A percentile compares a stretch with the other conserved stretches of the same genome.
phyloP scores from a whole-genome alignment of 2,113 vertebrate species.

The Lonchura striata region DNA sequence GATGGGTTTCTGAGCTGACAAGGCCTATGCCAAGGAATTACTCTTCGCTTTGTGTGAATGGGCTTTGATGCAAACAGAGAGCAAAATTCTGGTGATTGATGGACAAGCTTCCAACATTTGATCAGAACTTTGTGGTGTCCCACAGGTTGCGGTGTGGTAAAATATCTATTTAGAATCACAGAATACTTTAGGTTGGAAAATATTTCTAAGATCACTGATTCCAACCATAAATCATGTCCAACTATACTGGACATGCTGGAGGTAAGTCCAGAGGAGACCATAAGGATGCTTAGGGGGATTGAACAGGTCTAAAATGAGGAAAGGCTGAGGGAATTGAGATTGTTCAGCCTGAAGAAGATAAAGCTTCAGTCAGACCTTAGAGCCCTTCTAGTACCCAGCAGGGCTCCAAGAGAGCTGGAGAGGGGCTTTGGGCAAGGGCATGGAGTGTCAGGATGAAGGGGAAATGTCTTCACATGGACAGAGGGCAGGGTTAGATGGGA shows the following conservation, averaged over 20 bases:
- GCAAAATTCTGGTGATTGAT: neutral
- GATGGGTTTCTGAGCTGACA: neutral
- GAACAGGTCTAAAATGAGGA: neutral
- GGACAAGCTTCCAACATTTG: neutral
- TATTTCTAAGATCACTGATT: neutral
- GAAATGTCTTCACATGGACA: neutral
- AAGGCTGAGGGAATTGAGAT: neutral
- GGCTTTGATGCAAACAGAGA: neutral
- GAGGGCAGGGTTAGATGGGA: neutral
- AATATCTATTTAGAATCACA: neutral
- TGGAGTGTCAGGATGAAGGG: fast-evolving
- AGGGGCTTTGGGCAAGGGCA: neutral
- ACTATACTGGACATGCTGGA: too few species aligned
- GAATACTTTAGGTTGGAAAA: neutral
- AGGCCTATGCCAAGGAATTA: neutral
- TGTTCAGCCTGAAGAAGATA: neutral
- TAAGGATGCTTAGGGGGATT: neutral
- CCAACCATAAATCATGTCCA: neutral
- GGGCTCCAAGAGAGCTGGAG: neutral
- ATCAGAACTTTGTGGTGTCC: neutral
- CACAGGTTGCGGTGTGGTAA: neutral
- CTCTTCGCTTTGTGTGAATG: neutral
- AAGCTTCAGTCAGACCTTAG: neutral
- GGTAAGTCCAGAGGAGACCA: neutral
- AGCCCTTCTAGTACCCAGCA: neutral